Base-by-base conservation (phyloP, 2,888 invertebrate species). In the Zele albiditarsus region DNA sequence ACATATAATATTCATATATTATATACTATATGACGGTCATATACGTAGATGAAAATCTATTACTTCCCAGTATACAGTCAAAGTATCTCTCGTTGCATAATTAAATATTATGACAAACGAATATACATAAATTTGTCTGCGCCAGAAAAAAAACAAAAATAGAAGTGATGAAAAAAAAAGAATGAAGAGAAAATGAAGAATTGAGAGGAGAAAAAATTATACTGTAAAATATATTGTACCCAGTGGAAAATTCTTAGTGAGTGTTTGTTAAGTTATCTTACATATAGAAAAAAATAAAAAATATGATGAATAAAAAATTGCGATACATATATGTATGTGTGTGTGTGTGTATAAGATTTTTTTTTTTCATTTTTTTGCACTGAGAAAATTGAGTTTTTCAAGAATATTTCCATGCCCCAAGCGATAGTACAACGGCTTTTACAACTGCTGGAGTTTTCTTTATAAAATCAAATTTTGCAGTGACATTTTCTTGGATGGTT, bases 361-460 rank as follows among this genome's bases (percentile, higher is more conserved):
- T 65, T 38, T 20, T 14, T 33, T 4, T 42, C 0, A 20, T 33
- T 38, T 60, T 27, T 60, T 60, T n/a, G 27, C 27, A n/a, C n/a
- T 28, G n/a, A 27, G 60, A 60, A 27, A 60, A 27, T 27, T 60
- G 60, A 60, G 28, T 27, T 60, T 60, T 60, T 60, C 27, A 65
- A 65, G 65, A 65, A 65, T 65, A 65, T 65, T 20, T 65, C 33
- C 2, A 63, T 12, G 65, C 65, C 38, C 4, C 23, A 14, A 38
- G 65, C 65, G 33, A 4, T 20, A 33, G 23, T 16, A 28, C 33
- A 65, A 10, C 38, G 38, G 3, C 23, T 65, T 38, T 33, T 38
- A 16, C 23, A 31, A 65, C 38, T 65, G 20, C 49, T 25, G 6
- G 67, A 67, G 23, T 67, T 67, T 46, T 27, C 42, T 67, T 67